A percentile compares a stretch with the other conserved stretches of the same genome.
These are phyloP conservation scores for Allolobophora icterica DNA, from an alignment of 2,888 invertebrate species.

Conservation along the genomic window DNA sequence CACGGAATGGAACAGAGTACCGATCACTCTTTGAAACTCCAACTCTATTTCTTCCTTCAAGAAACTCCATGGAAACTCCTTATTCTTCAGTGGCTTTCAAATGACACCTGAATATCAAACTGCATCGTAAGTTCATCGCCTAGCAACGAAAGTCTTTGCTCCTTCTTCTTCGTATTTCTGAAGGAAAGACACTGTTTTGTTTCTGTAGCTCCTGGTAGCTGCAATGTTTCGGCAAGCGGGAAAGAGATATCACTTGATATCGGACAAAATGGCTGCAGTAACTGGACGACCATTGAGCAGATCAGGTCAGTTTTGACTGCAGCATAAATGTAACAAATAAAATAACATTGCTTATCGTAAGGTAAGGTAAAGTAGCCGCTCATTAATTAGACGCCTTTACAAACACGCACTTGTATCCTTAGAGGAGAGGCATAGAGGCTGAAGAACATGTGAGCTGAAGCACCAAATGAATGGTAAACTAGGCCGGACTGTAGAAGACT, in stretches of 20 bases:
- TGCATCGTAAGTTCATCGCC: too few species aligned
- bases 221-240: background rate
- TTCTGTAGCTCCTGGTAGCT: background rate
- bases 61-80: too few species aligned
- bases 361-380: background rate
- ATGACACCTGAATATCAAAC: too few species aligned
- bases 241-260: background rate
- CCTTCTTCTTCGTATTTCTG: too few species aligned
- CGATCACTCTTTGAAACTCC: too few species aligned
- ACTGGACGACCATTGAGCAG: slow-evolving; percentile 56
- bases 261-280: slow-evolving; percentile 48
- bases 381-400: background rate
- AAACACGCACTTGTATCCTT: background rate
- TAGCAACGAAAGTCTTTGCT: too few species aligned
- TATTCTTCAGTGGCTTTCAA: too few species aligned
- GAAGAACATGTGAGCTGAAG: background rate
- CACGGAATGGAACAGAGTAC: too few species aligned
- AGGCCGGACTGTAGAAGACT: background rate
- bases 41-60: too few species aligned
- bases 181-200: background rate
- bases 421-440: background rate
- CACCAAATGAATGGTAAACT: background rate
- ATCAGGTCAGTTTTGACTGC: slow-evolving; percentile 44
- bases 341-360: background rate
- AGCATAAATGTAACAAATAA: background rate